Evolutionary conservation across 1,140 invertebrate species (phyloP), one percentile per base, ranked within the genome.

Genomic region (Lucilia sericata): DNA sequence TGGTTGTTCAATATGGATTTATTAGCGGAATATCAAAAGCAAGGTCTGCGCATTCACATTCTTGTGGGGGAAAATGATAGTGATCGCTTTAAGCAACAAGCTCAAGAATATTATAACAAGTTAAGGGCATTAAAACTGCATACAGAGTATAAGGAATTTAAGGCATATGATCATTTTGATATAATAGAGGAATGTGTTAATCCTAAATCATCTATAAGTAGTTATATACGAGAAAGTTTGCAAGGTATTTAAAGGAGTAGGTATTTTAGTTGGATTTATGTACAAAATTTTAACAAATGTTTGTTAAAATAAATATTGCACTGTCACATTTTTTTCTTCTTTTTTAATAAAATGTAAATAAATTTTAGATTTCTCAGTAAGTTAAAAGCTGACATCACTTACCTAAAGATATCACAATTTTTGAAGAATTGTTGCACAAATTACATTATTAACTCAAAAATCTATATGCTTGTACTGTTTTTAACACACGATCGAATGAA

Each of bases 101-200:
- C 90, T 51, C 86, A 88, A 34, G 70, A 49, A 3, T 90, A 87
- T 81, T 74, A 83, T 8, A 36, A 88, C 7, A 49, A 84, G 36
- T 82, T 91, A 19, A 55, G 82, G 65, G 85, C 12, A n/a, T 60
- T 51, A 84, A 88, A 42, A 86, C 82, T 86, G n/a, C 47, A 74
- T 47, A 85, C 82, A 34, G 76, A 82, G 85, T 88, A 86, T 10
- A 85, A 87, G 42, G 5, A 88, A 19, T 85, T 92, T 25, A 85
- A 91, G 21, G 86, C 89, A 3, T 90, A 92, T 42, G 94, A 95
- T 88, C 94, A 95, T 86, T 95, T 94, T 84, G 90, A 93, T 84
- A 93, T 94, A 17, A 91, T 94, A 7, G 94, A 94, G 86, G 92
- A 93, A 84, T 86, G 94, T 5, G 85, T 85, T 17, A 85, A 91